Evolutionary conservation across 2,113 vertebrate genomes (phyloP), one percentile per base, ranked within the genome.

Genomic region (Delphinus delphis): DNA sequence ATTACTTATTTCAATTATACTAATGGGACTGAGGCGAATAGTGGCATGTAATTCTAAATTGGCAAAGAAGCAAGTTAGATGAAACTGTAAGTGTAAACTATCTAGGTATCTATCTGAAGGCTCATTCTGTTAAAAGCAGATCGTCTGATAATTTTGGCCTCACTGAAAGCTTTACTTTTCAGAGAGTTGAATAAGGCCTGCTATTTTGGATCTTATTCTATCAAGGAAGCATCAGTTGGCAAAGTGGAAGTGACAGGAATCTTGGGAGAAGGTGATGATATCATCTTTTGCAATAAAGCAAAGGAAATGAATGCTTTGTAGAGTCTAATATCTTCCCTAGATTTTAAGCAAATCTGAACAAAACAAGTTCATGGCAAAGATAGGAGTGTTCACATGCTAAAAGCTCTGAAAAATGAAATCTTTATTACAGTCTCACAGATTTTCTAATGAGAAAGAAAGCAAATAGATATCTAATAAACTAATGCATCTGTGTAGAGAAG

Each of bases 321-420:
- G 58, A 92, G 6, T 76, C 17, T 79, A 44, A 79, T 89, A 60
- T 85, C 6, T 83, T 95, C 41, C 21, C 21, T 7, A 73, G 28
- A 31, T 90, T 90, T 92, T 83, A 93, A 88, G 80, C 94, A 97
- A 96, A 85, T 79, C 73, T 81, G 63, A 95, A 60, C 47, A 71
- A 65, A 96, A n/a, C n/a, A 87, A 91, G 8, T 70, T 89, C 44
- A 26, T 90, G 36, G 44, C 63, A 95, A 80, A 93, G 28, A 80
- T 17, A 71, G 79, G 77, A 79, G 6, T 65, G 23, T 53, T 88
- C 55, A 68, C 55, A 81, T 85, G 36, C 10, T 79, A 28, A 76
- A 82, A 90, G n/a, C 23, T 25, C 23, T 80, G 62, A 60, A 65
- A 71, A 76, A 33, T 89, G 23, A 93, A 82, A 73, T 79, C 8